Conservation (phyloP, 2,797 vertebrate genomes). For the Poeciliopsis turneri region DNA sequence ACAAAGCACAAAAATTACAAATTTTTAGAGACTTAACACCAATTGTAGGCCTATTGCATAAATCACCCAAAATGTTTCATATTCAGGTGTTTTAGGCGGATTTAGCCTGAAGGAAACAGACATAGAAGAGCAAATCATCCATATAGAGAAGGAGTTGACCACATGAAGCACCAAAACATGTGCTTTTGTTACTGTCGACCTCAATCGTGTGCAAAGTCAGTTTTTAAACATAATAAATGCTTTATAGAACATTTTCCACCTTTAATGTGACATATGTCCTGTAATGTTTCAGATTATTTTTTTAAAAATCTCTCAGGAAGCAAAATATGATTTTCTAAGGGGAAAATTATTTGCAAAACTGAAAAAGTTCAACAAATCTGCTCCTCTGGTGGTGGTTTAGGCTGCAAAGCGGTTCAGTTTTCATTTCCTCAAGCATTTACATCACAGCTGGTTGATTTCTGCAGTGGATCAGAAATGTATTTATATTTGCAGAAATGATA, state of each 20-base stretch:
- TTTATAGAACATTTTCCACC: neutral
- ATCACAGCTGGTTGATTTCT: neutral
- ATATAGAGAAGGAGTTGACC: constrained; percentile 46
- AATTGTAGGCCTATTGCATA: constrained; percentile 69
- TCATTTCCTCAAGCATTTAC: neutral
- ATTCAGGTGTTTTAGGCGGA: constrained; percentile 78
- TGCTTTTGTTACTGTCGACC: neutral
- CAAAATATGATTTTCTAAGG: neutral
- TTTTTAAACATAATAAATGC: neutral
- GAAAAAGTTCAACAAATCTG: neutral
- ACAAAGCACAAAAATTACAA: constrained; percentile 54
- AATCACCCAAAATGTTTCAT: constrained; percentile 66
- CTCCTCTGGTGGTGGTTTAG: neutral
- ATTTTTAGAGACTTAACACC: constrained; percentile 47
- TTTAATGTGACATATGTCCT: neutral
- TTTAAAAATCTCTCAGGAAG: neutral
- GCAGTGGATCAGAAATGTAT: neutral
- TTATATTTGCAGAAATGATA: neutral
- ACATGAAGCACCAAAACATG: constrained; percentile 52
- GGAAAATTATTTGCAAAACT: neutral
- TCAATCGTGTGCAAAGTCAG: neutral
- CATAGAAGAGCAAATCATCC: constrained; percentile 38
- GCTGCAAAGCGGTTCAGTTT: neutral
- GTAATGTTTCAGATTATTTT: neutral
- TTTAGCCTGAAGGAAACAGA: constrained; percentile 48